Evolutionary conservation across 2,888 invertebrate genomes (phyloP).

Genomic region (Drosophila niveifrons): DNA sequence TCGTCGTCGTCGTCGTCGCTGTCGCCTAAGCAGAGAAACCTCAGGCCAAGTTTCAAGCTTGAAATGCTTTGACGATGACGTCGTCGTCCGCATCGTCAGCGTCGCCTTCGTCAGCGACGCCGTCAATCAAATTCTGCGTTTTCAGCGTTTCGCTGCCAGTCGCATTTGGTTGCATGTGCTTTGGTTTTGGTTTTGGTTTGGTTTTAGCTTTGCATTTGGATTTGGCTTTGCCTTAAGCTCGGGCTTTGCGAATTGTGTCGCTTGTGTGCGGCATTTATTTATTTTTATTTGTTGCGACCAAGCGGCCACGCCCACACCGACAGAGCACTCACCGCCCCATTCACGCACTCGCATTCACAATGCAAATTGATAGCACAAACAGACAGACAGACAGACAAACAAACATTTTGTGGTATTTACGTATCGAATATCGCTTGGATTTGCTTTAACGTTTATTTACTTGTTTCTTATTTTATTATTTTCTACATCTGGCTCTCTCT

Average conservation of each 20-base stretch:
- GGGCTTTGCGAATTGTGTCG: slow-evolving; percentile 18
- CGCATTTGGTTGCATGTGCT: slow-evolving; percentile 67
- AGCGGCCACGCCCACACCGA: slow-evolving; percentile 14
- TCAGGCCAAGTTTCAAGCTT: slow-evolving; percentile 68
- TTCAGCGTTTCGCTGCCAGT: slow-evolving; percentile 39
- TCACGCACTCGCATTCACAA: slow-evolving; percentile 43
- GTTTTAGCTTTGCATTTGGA: slow-evolving; percentile 27
- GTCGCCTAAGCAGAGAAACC: slow-evolving; percentile 58
- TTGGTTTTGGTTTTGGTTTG: slow-evolving; percentile 37
- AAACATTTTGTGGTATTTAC: slow-evolving; percentile 68
- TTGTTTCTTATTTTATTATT: slow-evolving; percentile 15
- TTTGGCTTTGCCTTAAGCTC: slow-evolving; percentile 23
- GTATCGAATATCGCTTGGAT: slow-evolving; percentile 65
- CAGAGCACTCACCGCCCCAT: slow-evolving; percentile 5
- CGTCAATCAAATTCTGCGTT: slow-evolving; percentile 70
- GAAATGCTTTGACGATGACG: slow-evolving; percentile 77
- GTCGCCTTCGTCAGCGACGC: slow-evolving; percentile 41
- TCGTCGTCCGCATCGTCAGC: slow-evolving; percentile 50
- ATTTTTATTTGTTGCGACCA: slow-evolving; percentile 6
- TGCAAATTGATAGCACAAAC: slow-evolving; percentile 75
- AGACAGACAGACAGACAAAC: slow-evolving; percentile 66
- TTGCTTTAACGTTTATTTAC: slow-evolving; percentile 56
- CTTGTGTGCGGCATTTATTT: slow-evolving; percentile 27
- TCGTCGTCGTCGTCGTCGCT: neutral
- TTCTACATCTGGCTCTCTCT: slow-evolving; percentile 1